Evolutionary conservation across 2,888 invertebrate genomes (phyloP).

Genomic region (Phymatocera aterrima): DNA sequence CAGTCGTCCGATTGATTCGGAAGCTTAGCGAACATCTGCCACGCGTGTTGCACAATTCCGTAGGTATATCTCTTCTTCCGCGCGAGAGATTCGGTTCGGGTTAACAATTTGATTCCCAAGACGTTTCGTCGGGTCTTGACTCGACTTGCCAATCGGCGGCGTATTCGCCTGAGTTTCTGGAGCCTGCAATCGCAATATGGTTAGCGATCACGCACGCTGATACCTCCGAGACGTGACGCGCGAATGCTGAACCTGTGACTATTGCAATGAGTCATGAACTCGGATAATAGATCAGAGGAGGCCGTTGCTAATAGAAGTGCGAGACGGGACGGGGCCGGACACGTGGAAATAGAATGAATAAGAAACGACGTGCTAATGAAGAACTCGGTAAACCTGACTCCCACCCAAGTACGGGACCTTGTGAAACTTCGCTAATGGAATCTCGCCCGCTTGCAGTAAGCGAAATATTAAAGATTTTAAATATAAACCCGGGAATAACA

Average conservation of each 20-base stretch:
- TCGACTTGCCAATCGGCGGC: slow-evolving; percentile 1
- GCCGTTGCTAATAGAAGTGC: neutral
- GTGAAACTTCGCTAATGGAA: slow-evolving; percentile 66
- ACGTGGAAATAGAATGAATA: slow-evolving; percentile 72
- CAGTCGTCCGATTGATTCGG: slow-evolving; percentile 30
- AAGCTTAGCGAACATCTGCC: slow-evolving; percentile 35
- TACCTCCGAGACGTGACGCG: neutral
- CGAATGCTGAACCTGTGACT: neutral
- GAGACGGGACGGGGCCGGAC: slow-evolving; percentile 51
- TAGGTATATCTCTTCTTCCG: slow-evolving; percentile 30
- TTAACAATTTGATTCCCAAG: slow-evolving; percentile 42
- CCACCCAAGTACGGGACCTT: slow-evolving; percentile 52
- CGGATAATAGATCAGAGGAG: slow-evolving; percentile 1
- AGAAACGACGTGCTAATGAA: slow-evolving; percentile 69
- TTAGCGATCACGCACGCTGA: neutral
- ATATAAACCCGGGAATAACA: slow-evolving; percentile 35
- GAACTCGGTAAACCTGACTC: slow-evolving; percentile 58
- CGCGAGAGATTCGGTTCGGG: slow-evolving; percentile 29
- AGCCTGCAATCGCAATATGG: neutral
- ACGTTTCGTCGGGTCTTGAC: slow-evolving; percentile 2
- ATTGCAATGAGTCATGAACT: neutral
- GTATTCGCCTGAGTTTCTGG: slow-evolving; percentile 13
- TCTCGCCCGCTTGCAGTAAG: slow-evolving; percentile 63
- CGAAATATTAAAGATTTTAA: slow-evolving; percentile 67
- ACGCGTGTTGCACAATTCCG: slow-evolving; percentile 38